Evolutionary conservation across 2,113 vertebrate genomes (phyloP), one percentile per base, ranked within the genome.

Genomic region (Hylia prasina): DNA sequence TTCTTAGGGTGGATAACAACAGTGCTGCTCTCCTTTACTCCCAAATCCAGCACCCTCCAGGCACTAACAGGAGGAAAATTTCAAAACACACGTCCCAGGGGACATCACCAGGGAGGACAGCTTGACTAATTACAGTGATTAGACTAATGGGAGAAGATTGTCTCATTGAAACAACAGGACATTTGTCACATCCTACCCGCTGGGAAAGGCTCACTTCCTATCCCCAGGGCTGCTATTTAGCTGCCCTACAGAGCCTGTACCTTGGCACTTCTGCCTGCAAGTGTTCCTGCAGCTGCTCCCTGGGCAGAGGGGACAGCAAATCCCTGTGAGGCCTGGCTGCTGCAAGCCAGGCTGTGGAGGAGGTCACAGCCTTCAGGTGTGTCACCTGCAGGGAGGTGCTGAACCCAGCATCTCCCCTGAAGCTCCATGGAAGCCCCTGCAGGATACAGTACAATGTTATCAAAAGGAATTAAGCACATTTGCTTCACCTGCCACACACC

Each of bases 81-180:
- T 57, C 27, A 1, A 87, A 94, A 71, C 10, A 5, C 2, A 0
- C 4, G 3, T 83, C 94, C 48, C 86, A 93, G n/a, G 44, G 76
- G 87, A 81, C 64, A 75, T 47, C 76, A 71, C 77, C 77, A 81
- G 40, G 1, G 12, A 94, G 64, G 51, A 75, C 42, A 83, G 83
- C 51, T 44, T 56, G 77, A 91, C 69, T 89, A 77, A 94, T 78
- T 75, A 75, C 47, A 84, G 60, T 56, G 51, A 92, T 91, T 48
- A 91, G 40, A 71, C 40, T 91, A 95, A 91, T 37, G 17, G 44
- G 35, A 92, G 53, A 77, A 81, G 44, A 92, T 92, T 58, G 84
- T 91, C 60, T 91, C 94, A 71, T 20, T 51, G 83, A 87, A 93
- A 94, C 44, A 94, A 60, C 69, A 78, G 87, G 89, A 63, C 44